phyloP scores from a whole-genome alignment of 2,113 vertebrate species.

The Microcebus griseorufus region DNA sequence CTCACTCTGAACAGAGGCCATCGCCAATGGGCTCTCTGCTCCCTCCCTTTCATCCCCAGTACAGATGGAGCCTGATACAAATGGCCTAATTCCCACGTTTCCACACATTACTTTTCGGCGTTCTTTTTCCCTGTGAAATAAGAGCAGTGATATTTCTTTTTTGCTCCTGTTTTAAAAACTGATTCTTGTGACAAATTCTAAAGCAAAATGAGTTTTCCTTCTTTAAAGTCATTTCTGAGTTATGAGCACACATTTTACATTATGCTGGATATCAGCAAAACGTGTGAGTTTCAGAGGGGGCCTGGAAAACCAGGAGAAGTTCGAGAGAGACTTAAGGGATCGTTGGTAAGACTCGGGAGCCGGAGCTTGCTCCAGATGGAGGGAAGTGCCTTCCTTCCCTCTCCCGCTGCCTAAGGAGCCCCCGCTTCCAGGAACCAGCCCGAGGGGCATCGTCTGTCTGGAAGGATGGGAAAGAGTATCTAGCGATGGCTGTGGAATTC shows the following conservation, averaged over 20 bases:
- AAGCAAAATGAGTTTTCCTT: background rate
- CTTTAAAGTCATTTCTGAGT: constrained; percentile 12
- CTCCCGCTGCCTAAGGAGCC: background rate
- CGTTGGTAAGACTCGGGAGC: background rate
- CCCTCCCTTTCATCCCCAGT: accelerated
- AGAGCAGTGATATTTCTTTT: background rate
- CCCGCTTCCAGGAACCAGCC: background rate
- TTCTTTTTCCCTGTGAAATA: background rate
- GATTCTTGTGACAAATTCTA: background rate
- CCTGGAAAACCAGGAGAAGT: background rate
- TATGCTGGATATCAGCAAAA: background rate
- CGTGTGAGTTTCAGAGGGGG: background rate
- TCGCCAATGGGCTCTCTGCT: background rate
- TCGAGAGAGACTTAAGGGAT: background rate
- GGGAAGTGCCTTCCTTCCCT: background rate
- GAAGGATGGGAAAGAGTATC: background rate
- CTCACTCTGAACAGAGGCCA: background rate
- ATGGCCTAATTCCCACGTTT: background rate
- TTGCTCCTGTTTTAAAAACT: background rate
- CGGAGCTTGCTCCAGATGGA: background rate
- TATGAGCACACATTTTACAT: background rate
- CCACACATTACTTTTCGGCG: background rate
- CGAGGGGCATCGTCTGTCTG: background rate
- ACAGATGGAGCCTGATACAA: background rate
- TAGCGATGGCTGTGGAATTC: background rate